Evolutionary conservation across 2,797 vertebrate species (phyloP), one percentile per base, ranked within the genome.

Genomic region (Rhinatrema bivittatum): DNA sequence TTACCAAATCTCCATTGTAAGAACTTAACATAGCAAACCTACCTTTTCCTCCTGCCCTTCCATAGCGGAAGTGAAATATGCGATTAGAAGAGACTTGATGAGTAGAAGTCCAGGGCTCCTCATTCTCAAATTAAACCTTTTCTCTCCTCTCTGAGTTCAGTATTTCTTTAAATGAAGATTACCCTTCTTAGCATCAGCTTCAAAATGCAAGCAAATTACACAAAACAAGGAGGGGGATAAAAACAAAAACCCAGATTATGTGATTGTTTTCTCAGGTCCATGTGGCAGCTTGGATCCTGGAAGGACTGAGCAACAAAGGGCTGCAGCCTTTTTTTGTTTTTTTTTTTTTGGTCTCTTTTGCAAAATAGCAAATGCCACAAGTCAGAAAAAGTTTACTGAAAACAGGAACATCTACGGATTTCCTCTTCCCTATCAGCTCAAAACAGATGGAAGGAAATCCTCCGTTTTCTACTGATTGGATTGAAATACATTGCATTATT

Each of bases 401-500:
- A 72, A 81, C 85, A 89, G 88, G 89, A 90, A 91, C 80, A 56
- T 60, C 42, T 60, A 72, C 65, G 76, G 86, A 91, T 88, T 86
- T 91, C 89, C 82, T 87, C 67, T 55, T 78, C 72, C 75, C 32
- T 75, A 79, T 68, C 69, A 70, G 72, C 68, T 67, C 53, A 40
- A 66, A 63, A 74, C 82, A 83, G 80, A 77, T 75, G 72, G 70
- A 83, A 74, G 71, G 87, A 92, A 88, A 88, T 87, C 84, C 79
- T 78, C 44, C 67, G 62, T 70, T 64, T 66, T 58, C 55, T 58
- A n/a, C 54, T 64, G 63, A 68, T 57, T 64, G 63, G 55, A 60
- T 64, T 52, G 56, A 65, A 53, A 57, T 36, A 53, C 36, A 42
- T 56, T 65, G 41, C 50, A 32, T 53, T 34, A 50, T 68, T 53